A percentile compares a stretch with the other conserved stretches of the same genome.
These are phyloP conservation scores for Pluvianellus socialis DNA, from an alignment of 2,113 vertebrate species.

Conservation along the genomic window DNA sequence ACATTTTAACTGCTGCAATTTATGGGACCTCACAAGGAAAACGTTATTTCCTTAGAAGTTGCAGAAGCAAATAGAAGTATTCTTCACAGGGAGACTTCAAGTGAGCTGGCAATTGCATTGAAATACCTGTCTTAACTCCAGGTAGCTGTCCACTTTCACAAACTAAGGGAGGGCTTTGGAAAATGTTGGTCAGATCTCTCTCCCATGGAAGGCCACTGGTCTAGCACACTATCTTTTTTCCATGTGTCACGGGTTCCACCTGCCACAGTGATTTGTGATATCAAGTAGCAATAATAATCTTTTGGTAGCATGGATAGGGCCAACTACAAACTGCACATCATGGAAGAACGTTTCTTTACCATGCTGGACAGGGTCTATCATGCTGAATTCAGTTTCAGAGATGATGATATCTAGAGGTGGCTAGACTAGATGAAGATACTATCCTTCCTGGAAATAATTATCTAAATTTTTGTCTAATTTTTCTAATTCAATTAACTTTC, in stretches of 20 bases:
- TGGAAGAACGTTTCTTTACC: neutral
- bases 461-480: neutral
- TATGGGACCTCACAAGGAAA: neutral
- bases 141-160: neutral
- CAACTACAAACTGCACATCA: neutral
- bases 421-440: neutral
- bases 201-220: neutral
- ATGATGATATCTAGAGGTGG: neutral
- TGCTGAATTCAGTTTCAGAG: neutral
- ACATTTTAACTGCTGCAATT: neutral
- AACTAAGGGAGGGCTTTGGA: neutral
- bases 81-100: neutral
- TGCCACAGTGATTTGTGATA: neutral
- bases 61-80: neutral
- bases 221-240: neutral
- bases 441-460: neutral
- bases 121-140: neutral
- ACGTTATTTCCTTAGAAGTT: neutral
- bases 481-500: neutral
- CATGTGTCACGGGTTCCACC: neutral
- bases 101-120: neutral
- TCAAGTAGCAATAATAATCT: neutral
- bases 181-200: neutral
- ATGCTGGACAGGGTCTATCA: neutral
- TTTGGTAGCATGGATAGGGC: neutral